phyloP scores from a whole-genome alignment of 1,140 invertebrate genomes.

The Marisa cornuarietis region DNA sequence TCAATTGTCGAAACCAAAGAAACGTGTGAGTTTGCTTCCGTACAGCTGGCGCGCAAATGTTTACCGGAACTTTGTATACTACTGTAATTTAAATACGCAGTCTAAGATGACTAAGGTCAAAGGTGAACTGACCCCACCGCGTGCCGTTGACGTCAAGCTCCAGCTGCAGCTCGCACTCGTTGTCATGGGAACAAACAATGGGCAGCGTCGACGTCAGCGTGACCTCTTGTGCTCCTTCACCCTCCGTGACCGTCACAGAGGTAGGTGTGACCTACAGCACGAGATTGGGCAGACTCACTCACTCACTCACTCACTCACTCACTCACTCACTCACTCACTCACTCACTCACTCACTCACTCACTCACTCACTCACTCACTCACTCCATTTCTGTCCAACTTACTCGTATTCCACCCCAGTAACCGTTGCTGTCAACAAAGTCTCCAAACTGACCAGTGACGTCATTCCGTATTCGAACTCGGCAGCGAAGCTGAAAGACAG shows the following conservation, averaged over 20 bases:
- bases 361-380: too few relatives aligned
- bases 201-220: constrained; percentile 34
- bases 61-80: neutral
- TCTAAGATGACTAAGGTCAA: neutral
- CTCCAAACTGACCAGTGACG: constrained; percentile 11
- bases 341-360: too few relatives aligned
- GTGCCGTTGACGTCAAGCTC: constrained; percentile 18
- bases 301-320: too few relatives aligned
- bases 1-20: neutral
- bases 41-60: neutral
- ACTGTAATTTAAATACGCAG: neutral
- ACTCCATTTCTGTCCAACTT: neutral
- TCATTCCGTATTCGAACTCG: constrained; percentile 21
- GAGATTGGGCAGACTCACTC: neutral
- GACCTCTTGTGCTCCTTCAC: constrained; percentile 25
- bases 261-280: constrained; percentile 17
- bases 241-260: constrained; percentile 26
- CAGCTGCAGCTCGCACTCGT: constrained; percentile 27
- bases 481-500: constrained; percentile 24
- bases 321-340: too few relatives aligned
- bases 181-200: constrained; percentile 20
- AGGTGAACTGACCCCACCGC: neutral
- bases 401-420: constrained; percentile 34
- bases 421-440: constrained; percentile 20
- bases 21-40: neutral